These are phyloP conservation scores for Danaus chrysippus DNA, from an alignment of 2,888 invertebrate genomes.

Conservation along the genomic window DNA sequence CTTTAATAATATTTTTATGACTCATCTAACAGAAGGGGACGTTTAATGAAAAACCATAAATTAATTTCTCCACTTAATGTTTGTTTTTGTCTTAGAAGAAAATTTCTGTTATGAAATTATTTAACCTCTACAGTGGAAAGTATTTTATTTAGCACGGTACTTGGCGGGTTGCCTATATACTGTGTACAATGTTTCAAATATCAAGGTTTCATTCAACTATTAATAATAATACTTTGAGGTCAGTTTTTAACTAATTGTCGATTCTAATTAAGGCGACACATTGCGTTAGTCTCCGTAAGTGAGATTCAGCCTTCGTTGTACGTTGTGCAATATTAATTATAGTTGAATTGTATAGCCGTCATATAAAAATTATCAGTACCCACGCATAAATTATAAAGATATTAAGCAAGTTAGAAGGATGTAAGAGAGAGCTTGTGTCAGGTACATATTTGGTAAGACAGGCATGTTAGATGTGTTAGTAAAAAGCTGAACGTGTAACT, in stretches of 20 bases:
- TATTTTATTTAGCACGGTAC: conserved; percentile 9
- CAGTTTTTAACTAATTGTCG: conserved; percentile 7
- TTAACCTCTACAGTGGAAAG: conserved; percentile 4
- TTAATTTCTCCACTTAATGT: background rate
- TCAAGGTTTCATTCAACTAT: conserved; percentile 25
- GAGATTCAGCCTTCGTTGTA: too few species aligned
- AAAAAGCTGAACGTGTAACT: conserved; percentile 58
- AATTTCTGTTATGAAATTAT: background rate
- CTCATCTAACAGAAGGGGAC: too few species aligned
- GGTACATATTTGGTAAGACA: conserved; percentile 43
- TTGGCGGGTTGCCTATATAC: conserved; percentile 28
- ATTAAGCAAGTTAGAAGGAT: conserved; percentile 31
- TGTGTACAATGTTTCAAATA: conserved; percentile 17
- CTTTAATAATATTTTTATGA: too few species aligned
- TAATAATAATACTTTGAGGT: conserved; percentile 13
- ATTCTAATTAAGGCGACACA: conserved; percentile 1
- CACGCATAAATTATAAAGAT: background rate
- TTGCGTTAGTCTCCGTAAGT: too few species aligned
- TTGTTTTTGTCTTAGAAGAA: background rate
- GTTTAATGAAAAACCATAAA: too few species aligned
- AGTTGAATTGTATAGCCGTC: background rate
- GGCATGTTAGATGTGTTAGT: conserved; percentile 45
- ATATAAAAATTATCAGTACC: background rate
- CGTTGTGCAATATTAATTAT: background rate
- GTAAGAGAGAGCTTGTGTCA: conserved; percentile 62